These are phyloP conservation scores for Protodeltote pygarga DNA, from an alignment of 2,888 invertebrate genomes.

Conservation along the genomic window DNA sequence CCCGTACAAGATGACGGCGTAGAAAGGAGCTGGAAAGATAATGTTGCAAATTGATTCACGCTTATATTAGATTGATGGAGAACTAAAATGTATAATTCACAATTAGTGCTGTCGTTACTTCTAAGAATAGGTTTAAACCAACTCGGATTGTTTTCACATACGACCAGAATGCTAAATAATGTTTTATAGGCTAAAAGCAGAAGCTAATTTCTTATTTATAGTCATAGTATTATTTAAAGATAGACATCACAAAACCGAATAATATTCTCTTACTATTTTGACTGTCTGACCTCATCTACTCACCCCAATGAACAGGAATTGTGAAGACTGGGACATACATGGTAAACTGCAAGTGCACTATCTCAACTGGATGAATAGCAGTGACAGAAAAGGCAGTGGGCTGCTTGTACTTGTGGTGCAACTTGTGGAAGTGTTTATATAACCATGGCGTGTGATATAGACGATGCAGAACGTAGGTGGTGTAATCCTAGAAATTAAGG, in stretches of 20 bases:
- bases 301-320: slow-evolving; percentile 90
- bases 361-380: slow-evolving; percentile 91
- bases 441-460: slow-evolving; percentile 89
- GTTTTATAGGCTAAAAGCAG: too few relatives aligned
- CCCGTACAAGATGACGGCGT: slow-evolving; percentile 71
- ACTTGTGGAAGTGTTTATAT: slow-evolving; percentile 91
- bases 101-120: too few relatives aligned
- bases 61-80: too few relatives aligned
- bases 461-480: slow-evolving; percentile 89
- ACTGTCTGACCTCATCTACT: too few relatives aligned
- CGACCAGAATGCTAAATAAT: too few relatives aligned
- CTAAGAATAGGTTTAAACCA: too few relatives aligned
- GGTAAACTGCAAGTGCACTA: slow-evolving; percentile 88
- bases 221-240: too few relatives aligned
- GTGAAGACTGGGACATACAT: slow-evolving; percentile 88
- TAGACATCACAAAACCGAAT: too few relatives aligned
- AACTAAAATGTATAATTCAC: too few relatives aligned
- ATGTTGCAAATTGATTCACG: neutral
- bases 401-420: slow-evolving; percentile 92
- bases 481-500: slow-evolving; percentile 87
- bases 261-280: too few relatives aligned
- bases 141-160: too few relatives aligned
- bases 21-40: slow-evolving; percentile 78
- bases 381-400: slow-evolving; percentile 92
- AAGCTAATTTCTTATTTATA: too few relatives aligned